phyloP scores from a whole-genome alignment of 2,113 vertebrate species.

The Xiphorhynchus elegans region DNA sequence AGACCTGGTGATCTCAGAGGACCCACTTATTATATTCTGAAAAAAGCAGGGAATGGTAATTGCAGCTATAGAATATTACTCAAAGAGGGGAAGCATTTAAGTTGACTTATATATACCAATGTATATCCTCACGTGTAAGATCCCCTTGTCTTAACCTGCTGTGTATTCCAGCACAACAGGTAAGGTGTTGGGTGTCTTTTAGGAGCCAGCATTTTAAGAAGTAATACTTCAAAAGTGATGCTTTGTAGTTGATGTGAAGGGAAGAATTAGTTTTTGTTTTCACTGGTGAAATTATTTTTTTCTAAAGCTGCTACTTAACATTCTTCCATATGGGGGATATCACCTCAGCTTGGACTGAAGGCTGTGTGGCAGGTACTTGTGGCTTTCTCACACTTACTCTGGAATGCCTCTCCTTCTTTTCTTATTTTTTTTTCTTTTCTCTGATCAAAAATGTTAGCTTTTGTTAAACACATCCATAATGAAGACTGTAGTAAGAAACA shows the following conservation, averaged over 20 bases:
- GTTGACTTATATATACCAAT: accelerated
- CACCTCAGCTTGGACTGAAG: not conserved
- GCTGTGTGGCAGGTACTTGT: not conserved
- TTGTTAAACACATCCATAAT: not conserved
- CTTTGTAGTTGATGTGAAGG: not conserved
- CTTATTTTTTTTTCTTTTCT: not conserved
- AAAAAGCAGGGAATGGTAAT: not conserved
- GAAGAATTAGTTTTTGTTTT: not conserved
- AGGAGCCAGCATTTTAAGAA: not conserved
- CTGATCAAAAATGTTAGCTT: not conserved
- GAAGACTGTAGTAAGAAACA: not conserved
- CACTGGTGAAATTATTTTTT: not conserved
- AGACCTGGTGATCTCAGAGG: not conserved
- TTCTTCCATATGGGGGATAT: not conserved
- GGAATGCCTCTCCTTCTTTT: not conserved
- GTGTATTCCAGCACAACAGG: not conserved
- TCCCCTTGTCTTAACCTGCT: not conserved
- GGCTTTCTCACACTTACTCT: not conserved
- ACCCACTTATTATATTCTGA: not conserved
- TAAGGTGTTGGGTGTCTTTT: not conserved
- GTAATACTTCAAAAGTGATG: not conserved
- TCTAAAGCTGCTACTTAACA: not conserved
- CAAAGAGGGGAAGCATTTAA: not conserved
- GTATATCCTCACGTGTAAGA: not conserved
- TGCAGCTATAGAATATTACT: not conserved